A percentile compares a stretch with the other conserved stretches of the same genome.
phyloP scores from a whole-genome alignment of 1,140 invertebrate species.

The Lordiphosa stackelbergi region DNA sequence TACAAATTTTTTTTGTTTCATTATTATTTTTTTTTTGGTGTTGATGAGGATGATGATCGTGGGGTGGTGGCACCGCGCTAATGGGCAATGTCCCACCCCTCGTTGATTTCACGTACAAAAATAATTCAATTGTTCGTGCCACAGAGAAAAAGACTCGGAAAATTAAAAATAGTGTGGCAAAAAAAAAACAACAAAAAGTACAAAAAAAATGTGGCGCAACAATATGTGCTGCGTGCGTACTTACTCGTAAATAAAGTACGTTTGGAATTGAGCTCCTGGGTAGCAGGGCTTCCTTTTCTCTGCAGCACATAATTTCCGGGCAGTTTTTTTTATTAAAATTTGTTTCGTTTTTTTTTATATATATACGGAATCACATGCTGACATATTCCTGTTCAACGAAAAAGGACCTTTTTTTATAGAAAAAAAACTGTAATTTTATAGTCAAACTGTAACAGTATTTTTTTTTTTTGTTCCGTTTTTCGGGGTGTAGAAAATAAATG shows the following conservation, averaged over 20 bases:
- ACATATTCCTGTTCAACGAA: constrained; percentile 64
- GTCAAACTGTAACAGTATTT: constrained; percentile 70
- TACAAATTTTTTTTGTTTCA: constrained; percentile 66
- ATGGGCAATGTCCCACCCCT: constrained; percentile 62
- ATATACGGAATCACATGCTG: constrained; percentile 63
- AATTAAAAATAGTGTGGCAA: constrained; percentile 70
- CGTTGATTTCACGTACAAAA: constrained; percentile 61
- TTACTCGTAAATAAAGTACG: constrained; percentile 2
- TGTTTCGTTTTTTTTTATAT: constrained; percentile 35
- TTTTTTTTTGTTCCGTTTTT: constrained; percentile 22
- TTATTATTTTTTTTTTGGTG: constrained; percentile 21
- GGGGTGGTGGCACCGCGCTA: constrained; percentile 59
- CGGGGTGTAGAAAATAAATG: constrained; percentile 36
- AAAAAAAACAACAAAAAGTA: constrained; percentile 33
- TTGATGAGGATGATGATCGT: constrained; percentile 58
- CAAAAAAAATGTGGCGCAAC: constrained; percentile 38
- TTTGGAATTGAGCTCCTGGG: constrained; percentile 19
- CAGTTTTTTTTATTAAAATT: constrained; percentile 53
- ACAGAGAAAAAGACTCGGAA: constrained; percentile 59
- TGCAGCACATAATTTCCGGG: constrained; percentile 73
- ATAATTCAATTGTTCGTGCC: constrained; percentile 76
- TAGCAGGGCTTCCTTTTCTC: constrained; percentile 32
- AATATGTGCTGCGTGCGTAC: constrained; percentile 7
- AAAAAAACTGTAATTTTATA: constrained; percentile 67
- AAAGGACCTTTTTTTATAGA: constrained; percentile 34